phyloP scores from a whole-genome alignment of 2,113 vertebrate species.

The Ursus arctos region DNA sequence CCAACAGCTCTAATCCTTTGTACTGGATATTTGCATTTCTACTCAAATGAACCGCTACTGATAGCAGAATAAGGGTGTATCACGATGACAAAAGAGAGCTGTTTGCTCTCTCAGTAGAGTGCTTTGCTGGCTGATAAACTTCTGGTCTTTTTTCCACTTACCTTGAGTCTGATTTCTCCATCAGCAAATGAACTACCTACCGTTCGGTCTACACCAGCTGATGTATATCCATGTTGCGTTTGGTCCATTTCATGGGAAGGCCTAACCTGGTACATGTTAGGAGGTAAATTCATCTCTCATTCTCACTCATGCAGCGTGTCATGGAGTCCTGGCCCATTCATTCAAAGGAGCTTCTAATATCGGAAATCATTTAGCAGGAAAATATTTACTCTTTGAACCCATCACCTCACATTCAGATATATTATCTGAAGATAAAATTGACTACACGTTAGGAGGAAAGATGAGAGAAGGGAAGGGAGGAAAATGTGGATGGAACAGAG shows the following conservation, averaged over 20 bases:
- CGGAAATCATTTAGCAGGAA: constrained; percentile 21
- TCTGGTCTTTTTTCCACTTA: constrained; percentile 19
- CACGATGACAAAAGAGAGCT: neutral
- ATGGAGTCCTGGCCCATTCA: neutral
- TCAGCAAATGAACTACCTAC: neutral
- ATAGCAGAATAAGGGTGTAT: constrained; percentile 1
- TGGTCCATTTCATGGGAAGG: neutral
- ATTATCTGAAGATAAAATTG: constrained; percentile 2
- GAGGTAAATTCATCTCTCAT: constrained; percentile 43
- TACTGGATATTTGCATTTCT: constrained; percentile 37
- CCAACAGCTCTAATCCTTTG: constrained; percentile 59
- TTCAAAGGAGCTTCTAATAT: neutral
- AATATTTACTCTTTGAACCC: constrained; percentile 38
- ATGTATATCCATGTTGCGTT: neutral
- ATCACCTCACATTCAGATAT: neutral
- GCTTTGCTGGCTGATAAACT: neutral
- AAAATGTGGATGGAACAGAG: neutral
- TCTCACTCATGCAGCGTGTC: neutral
- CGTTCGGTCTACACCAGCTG: neutral
- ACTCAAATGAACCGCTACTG: neutral
- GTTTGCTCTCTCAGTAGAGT: neutral
- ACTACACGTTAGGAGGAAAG: neutral
- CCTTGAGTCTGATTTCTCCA: neutral
- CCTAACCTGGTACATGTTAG: neutral
- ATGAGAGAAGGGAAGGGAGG: neutral